Conservation (phyloP, 2,113 vertebrate species). For the Eira barbara region DNA sequence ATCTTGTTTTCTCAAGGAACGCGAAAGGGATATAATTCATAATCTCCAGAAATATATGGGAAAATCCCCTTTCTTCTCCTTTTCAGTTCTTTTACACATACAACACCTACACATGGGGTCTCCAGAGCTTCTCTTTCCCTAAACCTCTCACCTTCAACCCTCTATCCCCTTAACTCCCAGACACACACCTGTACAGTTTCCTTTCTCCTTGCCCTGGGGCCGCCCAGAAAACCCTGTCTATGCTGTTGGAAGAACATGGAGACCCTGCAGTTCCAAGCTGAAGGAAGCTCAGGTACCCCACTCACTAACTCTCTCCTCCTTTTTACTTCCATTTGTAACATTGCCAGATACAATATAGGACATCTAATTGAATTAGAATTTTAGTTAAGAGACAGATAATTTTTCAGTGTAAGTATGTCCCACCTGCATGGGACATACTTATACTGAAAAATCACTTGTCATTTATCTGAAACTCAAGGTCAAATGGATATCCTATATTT, state of each 20-base stretch:
- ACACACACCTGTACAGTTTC: constrained; percentile 11
- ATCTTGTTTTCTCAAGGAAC: constrained; percentile 66
- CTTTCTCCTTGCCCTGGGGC: neutral
- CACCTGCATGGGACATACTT: neutral
- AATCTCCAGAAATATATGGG: constrained; percentile 44
- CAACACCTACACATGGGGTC: neutral
- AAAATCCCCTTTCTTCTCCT: constrained; percentile 27
- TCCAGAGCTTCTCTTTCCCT: neutral
- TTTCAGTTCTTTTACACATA: neutral
- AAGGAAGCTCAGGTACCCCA: neutral
- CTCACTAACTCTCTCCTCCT: fast-evolving
- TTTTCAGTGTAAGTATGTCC: neutral
- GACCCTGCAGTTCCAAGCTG: neutral
- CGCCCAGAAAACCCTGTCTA: neutral
- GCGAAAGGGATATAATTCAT: constrained; percentile 58
- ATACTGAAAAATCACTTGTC: neutral
- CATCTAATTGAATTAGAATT: neutral
- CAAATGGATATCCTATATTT: neutral
- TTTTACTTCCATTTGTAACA: neutral
- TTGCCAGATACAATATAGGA: neutral
- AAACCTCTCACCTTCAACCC: neutral
- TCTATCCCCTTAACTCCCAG: neutral
- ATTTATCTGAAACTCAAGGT: neutral
- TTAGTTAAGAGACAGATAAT: neutral
- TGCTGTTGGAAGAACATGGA: neutral